Conservation (phyloP, 92 coral and sea anemone species). For the Palythoa caribaeorum region DNA sequence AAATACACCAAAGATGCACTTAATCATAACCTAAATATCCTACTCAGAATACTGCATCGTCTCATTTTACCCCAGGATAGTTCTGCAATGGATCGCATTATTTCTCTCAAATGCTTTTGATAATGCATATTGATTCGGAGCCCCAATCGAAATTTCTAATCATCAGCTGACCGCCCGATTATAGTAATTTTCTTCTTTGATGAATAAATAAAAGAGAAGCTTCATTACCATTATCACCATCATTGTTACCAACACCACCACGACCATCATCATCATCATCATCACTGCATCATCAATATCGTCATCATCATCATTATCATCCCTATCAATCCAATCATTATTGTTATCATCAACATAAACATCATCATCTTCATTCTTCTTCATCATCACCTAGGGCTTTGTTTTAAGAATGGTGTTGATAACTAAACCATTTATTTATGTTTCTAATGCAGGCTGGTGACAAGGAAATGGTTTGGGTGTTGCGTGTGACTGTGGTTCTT, state of each 20-base stretch:
- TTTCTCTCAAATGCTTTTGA: too few species aligned
- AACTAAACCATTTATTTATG: not conserved
- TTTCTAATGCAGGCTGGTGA: constrained; percentile 50
- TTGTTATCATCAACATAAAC: not conserved
- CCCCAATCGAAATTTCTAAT: too few species aligned
- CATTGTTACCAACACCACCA: not conserved
- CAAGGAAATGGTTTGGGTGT: constrained; percentile 64
- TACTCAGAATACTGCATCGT: too few species aligned
- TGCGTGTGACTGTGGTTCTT: constrained; percentile 65
- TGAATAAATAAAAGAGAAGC: too few species aligned
- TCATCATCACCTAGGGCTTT: not conserved
- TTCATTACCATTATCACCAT: not conserved
- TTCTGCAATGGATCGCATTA: too few species aligned
- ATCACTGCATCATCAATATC: not conserved
- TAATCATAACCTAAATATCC: too few species aligned
- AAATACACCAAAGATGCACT: too few species aligned
- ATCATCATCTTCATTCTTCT: not conserved
- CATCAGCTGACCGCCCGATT: too few species aligned
- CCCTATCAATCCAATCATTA: not conserved
- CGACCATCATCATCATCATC: not conserved
- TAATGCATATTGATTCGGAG: too few species aligned
- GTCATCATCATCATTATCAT: not conserved
- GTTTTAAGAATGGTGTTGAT: not conserved
- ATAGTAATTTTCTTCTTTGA: too few species aligned
- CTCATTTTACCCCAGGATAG: too few species aligned